Base-by-base conservation (phyloP, 2,888 invertebrate species). In the Corythucha ciliata region DNA sequence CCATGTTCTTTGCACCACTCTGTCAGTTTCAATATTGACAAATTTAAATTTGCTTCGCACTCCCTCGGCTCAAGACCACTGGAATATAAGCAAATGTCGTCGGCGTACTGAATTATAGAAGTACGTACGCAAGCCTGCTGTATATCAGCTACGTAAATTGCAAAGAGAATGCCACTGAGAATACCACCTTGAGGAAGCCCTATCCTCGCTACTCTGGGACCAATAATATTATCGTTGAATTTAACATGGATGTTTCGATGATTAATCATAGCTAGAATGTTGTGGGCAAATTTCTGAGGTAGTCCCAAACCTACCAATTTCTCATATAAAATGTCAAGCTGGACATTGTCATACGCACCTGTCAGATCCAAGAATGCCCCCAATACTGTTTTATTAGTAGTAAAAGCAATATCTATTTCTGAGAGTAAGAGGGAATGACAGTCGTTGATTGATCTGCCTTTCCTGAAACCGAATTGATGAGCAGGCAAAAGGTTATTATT, bases 81-180 rank as follows among this genome's bases (percentile, higher is more conserved):
- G n/a, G n/a, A n/a, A 39, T 39, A 39, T 6, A 21, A 20, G 12
- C 40, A 39, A 10, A 39, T 21, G 22, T 39, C 40, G 40, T 39
- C 40, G 4, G 40, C 40, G 40, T 20, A 39, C 21, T 39, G 40
- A 4, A 39, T 3, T n/a, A 39, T 20, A 6, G 6, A 5, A 20
- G 40, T n/a, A n/a, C n/a, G n/a, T n/a, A n/a, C n/a, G 20, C 16
- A 20, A 10, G 22, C 40, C 20, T 39, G 5, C 16, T 6, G 20
- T 20, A 39, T n/a, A 4, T 39, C 6, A 4, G 40, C 4, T 39
- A 39, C 40, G 10, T 39, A 39, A 4, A 39, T 10, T 4, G 22
- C 4, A 10, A n/a, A 39, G n/a, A 39, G 20, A 3, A 39, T 18
- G 4, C 20, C 20, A 10, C 40, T 39, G 20, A 39, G 40, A 39